Evolutionary conservation across 2,797 vertebrate species (phyloP), one percentile per base, ranked within the genome.

Genomic region (Loris lydekkerianus): DNA sequence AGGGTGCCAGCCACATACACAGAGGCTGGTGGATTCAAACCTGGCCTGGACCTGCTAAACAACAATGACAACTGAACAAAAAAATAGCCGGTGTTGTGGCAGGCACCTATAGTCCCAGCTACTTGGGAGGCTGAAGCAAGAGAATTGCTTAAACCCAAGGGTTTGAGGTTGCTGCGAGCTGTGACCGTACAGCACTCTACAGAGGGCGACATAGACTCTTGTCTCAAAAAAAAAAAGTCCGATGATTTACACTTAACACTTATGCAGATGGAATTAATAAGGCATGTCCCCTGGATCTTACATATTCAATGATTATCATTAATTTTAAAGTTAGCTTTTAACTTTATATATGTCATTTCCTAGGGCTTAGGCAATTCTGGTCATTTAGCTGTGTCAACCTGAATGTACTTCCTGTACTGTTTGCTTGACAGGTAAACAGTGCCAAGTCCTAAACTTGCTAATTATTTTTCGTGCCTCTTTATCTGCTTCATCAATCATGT

Each of bases 321-420:
- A 40, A 70, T 69, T 85, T 77, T 84, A 93, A 84, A 70, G 31
- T 91, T 70, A 85, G n/a, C 34, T 69, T 76, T 95, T 11, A 40
- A 75, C 49, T 17, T 53, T 15, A 53, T 29, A 76, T 11, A 61
- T 15, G 65, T 34, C 31, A 70, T 43, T 92, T 87, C 75, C 77
- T 23, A 70, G 72, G 14, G 49, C 40, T 70, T 75, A 43, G 58
- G 58, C 21, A 73, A 69, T 80, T 78, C 34, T 86, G 82, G n/a
- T 89, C 25, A 61, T 58, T 92, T 76, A 86, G 43, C 15, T 65
- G 1, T 80, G n/a, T 86, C 49, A 78, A 75, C 58, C 63, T 78
- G 80, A 86, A 82, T 29, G 76, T 0, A 83, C 49, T 10, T 75
- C 80, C 5, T 80, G 40, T 40, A 40, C 40, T 40, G 85, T 23